phyloP scores from a whole-genome alignment of 2,888 invertebrate species.

The Patella pellucida region DNA sequence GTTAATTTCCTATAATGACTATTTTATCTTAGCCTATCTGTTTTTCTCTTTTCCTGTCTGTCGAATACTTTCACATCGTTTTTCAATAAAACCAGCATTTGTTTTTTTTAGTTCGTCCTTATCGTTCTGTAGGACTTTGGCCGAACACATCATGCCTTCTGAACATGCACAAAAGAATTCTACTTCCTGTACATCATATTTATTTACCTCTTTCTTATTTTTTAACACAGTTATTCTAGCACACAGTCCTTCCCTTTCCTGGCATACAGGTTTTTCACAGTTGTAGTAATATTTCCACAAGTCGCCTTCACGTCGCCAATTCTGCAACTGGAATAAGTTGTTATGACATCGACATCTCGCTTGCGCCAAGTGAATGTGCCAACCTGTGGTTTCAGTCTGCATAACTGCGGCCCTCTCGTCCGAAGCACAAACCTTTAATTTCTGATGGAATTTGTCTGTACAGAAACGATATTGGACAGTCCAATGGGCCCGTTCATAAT shows the following conservation, averaged over 20 bases:
- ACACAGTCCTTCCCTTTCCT: not conserved
- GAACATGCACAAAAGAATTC: conserved; percentile 51
- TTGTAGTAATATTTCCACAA: conserved; percentile 51
- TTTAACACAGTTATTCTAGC: not conserved
- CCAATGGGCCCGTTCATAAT: conserved; percentile 37
- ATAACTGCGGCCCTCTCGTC: conserved; percentile 44
- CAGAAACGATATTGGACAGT: conserved; percentile 50
- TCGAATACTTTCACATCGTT: not conserved
- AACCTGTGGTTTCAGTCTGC: conserved; percentile 43
- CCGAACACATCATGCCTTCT: conserved; percentile 45
- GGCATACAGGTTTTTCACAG: conserved; percentile 42
- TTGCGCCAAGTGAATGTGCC: conserved; percentile 46
- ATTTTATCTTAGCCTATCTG: too few species aligned
- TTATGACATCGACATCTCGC: conserved; percentile 47
- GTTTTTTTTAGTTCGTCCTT: conserved; percentile 20
- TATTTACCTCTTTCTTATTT: not conserved
- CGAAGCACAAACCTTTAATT: conserved; percentile 34
- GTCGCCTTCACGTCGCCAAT: conserved; percentile 38
- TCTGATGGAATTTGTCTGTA: conserved; percentile 36
- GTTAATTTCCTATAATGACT: too few species aligned
- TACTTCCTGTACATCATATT: conserved; percentile 14
- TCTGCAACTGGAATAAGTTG: conserved; percentile 40
- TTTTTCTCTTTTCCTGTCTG: not conserved
- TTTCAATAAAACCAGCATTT: conserved; percentile 20
- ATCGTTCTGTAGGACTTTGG: conserved; percentile 39